A percentile compares a stretch with the other conserved stretches of the same genome.
These are phyloP conservation scores for Brachynemurus nebulosus DNA, from an alignment of 2,888 invertebrate genomes.

Conservation along the genomic window DNA sequence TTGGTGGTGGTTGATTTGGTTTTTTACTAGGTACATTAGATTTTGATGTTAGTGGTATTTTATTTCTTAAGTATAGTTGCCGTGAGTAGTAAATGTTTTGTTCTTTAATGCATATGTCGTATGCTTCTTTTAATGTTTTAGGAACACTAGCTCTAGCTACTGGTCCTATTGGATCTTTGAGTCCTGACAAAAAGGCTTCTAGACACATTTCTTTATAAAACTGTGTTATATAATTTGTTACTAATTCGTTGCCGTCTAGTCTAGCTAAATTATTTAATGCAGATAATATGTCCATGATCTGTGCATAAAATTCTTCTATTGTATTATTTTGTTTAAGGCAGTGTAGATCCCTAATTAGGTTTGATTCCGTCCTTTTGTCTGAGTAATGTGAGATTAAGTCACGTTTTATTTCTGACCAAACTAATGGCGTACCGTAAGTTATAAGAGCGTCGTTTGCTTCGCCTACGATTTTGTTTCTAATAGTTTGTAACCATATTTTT, in stretches of 20 bases:
- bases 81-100: conserved; percentile 1
- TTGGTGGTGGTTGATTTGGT: neutral
- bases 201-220: conserved; percentile 18
- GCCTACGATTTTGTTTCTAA: conserved; percentile 15
- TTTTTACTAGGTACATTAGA: neutral
- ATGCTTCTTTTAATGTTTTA: conserved; percentile 14
- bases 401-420: conserved; percentile 14
- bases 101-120: conserved; percentile 16
- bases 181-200: conserved; percentile 16
- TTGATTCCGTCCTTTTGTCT: conserved; percentile 16
- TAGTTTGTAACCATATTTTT: neutral
- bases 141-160: conserved; percentile 18
- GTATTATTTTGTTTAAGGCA: conserved; percentile 12
- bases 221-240: conserved; percentile 14
- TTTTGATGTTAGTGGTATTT: too few relatives aligned
- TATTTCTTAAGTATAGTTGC: too few relatives aligned
- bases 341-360: conserved; percentile 15
- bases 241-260: conserved; percentile 15
- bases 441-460: conserved; percentile 16
- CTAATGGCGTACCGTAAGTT: conserved; percentile 14
- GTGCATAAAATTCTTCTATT: conserved; percentile 16
- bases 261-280: conserved; percentile 15
- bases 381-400: conserved; percentile 15
- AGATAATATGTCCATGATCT: conserved; percentile 18
- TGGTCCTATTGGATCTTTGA: conserved; percentile 18